A percentile compares a stretch with the other conserved stretches of the same genome.
Conservation (phyloP, 2,888 invertebrate genomes). For the Aspidiotus rigidus region DNA sequence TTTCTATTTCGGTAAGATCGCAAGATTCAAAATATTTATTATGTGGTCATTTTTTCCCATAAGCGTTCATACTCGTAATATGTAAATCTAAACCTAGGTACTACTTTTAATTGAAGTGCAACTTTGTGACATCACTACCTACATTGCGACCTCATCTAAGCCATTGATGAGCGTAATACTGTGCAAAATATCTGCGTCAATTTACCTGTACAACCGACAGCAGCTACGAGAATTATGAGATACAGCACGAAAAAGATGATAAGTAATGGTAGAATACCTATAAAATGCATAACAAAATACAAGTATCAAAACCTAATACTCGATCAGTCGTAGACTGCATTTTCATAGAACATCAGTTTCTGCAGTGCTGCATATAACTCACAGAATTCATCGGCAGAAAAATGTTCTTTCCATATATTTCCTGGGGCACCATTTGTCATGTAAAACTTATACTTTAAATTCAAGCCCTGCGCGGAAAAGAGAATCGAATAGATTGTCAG, state of each 20-base stretch:
- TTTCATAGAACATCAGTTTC: neutral
- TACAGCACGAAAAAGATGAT: constrained; percentile 66
- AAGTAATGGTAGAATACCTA: constrained; percentile 78
- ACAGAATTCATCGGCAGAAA: constrained; percentile 93
- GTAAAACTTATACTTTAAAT: constrained; percentile 66
- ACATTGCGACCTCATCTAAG: too few species aligned
- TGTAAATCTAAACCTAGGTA: too few species aligned
- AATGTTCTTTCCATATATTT: constrained; percentile 78
- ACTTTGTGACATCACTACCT: too few species aligned
- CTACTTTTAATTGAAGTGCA: too few species aligned
- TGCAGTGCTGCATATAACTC: constrained; percentile 45
- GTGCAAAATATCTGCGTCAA: too few species aligned
- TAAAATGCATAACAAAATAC: constrained; percentile 36
- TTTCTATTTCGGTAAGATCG: too few species aligned
- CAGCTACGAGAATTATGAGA: constrained; percentile 58
- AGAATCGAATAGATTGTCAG: neutral
- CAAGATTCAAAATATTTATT: too few species aligned
- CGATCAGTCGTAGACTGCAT: neutral
- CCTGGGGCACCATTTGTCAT: constrained; percentile 80
- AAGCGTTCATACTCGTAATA: too few species aligned
- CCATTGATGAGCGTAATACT: too few species aligned
- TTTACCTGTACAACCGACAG: constrained; percentile 57
- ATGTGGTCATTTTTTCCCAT: too few species aligned
- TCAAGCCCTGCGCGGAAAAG: constrained; percentile 54
- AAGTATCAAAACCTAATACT: neutral